phyloP scores from a whole-genome alignment of 1,140 invertebrate species.

The Planococcus citri region DNA sequence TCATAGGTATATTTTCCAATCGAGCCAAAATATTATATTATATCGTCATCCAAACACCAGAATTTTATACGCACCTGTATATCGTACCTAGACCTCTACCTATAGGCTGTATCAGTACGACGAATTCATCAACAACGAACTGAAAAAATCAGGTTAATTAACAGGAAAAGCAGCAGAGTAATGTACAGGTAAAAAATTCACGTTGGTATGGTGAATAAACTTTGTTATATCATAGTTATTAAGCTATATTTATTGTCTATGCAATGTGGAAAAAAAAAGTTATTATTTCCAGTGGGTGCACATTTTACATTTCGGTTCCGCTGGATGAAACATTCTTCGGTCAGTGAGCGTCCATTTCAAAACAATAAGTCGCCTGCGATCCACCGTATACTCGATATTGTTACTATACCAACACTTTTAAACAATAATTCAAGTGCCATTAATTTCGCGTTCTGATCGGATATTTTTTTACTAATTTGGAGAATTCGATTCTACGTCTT shows the following conservation, averaged over 20 bases:
- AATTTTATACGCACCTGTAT: too few relatives aligned
- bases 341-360: conserved; percentile 17
- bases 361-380: background rate
- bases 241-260: conserved; percentile 4
- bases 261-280: conserved; percentile 6
- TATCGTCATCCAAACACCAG: too few relatives aligned
- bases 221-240: conserved; percentile 8
- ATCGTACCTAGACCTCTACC: too few relatives aligned
- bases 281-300: conserved; percentile 18
- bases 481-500: too few relatives aligned
- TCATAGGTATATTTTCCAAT: too few relatives aligned
- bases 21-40: too few relatives aligned
- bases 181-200: background rate
- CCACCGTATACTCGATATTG: background rate
- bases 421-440: conserved; percentile 12
- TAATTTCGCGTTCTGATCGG: background rate
- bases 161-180: background rate
- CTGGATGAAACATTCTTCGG: conserved; percentile 15
- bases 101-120: too few relatives aligned
- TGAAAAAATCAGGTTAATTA: background rate
- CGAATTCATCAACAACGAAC: too few relatives aligned
- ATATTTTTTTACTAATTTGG: too few relatives aligned
- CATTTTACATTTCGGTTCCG: conserved; percentile 17
- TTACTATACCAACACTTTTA: background rate
- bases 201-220: conserved; percentile 6